These are phyloP conservation scores for Thaumetopoea pityocampa DNA, from an alignment of 1,140 invertebrate genomes.

Conservation along the genomic window DNA sequence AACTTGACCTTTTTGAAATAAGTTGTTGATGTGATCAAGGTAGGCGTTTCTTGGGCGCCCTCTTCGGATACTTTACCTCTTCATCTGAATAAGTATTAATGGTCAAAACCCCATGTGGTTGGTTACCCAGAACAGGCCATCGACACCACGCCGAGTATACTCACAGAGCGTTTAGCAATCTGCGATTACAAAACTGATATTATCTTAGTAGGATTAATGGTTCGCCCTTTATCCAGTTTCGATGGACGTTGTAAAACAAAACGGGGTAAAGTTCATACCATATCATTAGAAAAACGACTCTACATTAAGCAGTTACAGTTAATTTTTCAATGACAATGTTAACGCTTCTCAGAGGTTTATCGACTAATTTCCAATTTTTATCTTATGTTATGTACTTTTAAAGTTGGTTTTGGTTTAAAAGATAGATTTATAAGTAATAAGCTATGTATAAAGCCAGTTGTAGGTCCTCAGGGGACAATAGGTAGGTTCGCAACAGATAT, in stretches of 20 bases:
- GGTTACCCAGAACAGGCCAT: slow-evolving; percentile 12
- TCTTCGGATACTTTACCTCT: no score
- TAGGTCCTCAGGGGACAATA: slow-evolving; percentile 56
- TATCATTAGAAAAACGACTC: slow-evolving; percentile 8
- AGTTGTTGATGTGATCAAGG: no score
- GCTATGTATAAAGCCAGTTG: slow-evolving; percentile 39
- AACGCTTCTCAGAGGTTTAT: slow-evolving; percentile 1
- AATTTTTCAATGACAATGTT: neutral
- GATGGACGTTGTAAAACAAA: slow-evolving; percentile 23
- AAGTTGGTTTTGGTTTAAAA: slow-evolving; percentile 18
- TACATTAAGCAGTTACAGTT: neutral
- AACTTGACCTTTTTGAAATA: no score
- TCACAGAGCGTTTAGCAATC: slow-evolving; percentile 44
- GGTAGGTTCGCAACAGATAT: slow-evolving; percentile 50
- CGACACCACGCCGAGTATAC: slow-evolving; percentile 19
- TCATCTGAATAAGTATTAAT: no score
- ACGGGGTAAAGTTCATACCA: slow-evolving; percentile 12
- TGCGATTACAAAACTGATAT: slow-evolving; percentile 48
- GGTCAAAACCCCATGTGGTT: no score
- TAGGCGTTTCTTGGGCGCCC: no score
- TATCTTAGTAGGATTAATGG: slow-evolving; percentile 51
- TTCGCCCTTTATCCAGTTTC: slow-evolving; percentile 50
- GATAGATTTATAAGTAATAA: slow-evolving; percentile 32
- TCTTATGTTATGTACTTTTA: neutral
- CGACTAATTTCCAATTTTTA: slow-evolving; percentile 13